A percentile compares a stretch with the other conserved stretches of the same genome.
phyloP scores from a whole-genome alignment of 2,113 vertebrate genomes.

The Dipodomys merriami region DNA sequence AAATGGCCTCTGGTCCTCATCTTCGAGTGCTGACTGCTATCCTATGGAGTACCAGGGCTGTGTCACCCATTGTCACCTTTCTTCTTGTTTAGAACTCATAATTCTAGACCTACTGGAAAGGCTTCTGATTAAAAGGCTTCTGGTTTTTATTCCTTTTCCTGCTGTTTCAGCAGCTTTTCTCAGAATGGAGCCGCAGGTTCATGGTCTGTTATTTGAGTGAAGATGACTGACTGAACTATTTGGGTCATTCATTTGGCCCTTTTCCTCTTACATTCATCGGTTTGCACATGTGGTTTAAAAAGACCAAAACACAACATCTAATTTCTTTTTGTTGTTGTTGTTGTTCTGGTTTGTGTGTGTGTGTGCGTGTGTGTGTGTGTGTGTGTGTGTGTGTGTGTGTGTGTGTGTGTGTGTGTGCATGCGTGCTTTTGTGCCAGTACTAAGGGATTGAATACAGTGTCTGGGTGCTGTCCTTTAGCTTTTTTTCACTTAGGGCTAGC shows the following conservation, averaged over 20 bases:
- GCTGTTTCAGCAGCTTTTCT: conserved; percentile 68
- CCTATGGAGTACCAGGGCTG: neutral
- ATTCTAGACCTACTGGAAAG: conserved; percentile 61
- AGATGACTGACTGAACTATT: conserved; percentile 50
- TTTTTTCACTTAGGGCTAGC: too few species aligned
- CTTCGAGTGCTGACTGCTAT: neutral
- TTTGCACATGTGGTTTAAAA: conserved; percentile 41
- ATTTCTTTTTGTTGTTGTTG: neutral
- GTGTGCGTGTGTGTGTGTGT: too few species aligned
- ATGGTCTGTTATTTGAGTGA: neutral
- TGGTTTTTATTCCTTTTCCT: conserved; percentile 65
- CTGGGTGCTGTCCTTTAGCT: too few species aligned
- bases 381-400: too few species aligned
- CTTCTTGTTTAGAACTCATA: conserved; percentile 72
- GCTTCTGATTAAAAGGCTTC: conserved; percentile 66
- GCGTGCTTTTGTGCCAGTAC: too few species aligned
- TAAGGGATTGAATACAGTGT: too few species aligned
- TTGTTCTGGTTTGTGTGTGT: too few species aligned
- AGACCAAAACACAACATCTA: neutral
- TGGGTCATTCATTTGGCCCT: conserved; percentile 17
- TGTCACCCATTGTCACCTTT: conserved; percentile 61
- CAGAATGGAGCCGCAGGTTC: neutral
- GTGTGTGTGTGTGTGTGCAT: too few species aligned
- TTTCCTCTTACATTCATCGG: neutral
- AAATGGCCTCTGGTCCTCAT: conserved; percentile 50